A percentile compares a stretch with the other conserved stretches of the same genome.
These are phyloP conservation scores for Lagorchestes hirsutus DNA, from an alignment of 2,797 vertebrate genomes.

Conservation along the genomic window DNA sequence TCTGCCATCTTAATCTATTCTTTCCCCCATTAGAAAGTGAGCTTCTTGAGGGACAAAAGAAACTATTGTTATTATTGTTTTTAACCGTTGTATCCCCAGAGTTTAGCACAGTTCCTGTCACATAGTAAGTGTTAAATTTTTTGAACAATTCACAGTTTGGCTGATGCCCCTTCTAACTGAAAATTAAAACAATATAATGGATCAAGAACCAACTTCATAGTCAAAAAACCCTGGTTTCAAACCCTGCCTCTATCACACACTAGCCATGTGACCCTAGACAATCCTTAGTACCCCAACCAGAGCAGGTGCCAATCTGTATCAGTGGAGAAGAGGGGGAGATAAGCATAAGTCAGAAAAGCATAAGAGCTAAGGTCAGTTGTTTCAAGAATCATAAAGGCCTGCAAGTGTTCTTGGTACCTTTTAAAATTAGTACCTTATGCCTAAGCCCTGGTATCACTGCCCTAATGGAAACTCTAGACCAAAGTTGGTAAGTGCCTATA, in stretches of 20 bases:
- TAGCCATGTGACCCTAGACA: no score
- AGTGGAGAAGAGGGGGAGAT: neutral
- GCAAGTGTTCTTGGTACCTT: neutral
- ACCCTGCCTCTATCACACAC: neutral
- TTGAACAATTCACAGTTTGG: neutral
- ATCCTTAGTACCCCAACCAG: neutral
- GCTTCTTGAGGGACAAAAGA: neutral
- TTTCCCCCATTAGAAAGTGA: no score
- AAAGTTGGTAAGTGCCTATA: neutral
- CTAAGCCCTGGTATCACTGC: neutral
- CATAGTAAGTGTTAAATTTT: neutral
- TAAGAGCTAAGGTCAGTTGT: neutral
- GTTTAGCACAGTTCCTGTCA: neutral
- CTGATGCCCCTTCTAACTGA: neutral
- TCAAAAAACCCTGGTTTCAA: neutral
- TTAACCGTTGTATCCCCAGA: neutral
- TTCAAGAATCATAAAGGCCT: neutral
- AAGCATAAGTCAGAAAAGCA: neutral
- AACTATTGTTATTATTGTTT: neutral
- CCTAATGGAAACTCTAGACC: neutral
- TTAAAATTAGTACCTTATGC: neutral
- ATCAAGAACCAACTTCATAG: neutral
- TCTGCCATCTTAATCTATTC: neutral
- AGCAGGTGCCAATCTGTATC: neutral
- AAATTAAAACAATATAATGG: neutral